Conservation (phyloP, 2,797 vertebrate species). For the Phrynocephalus forsythii region DNA sequence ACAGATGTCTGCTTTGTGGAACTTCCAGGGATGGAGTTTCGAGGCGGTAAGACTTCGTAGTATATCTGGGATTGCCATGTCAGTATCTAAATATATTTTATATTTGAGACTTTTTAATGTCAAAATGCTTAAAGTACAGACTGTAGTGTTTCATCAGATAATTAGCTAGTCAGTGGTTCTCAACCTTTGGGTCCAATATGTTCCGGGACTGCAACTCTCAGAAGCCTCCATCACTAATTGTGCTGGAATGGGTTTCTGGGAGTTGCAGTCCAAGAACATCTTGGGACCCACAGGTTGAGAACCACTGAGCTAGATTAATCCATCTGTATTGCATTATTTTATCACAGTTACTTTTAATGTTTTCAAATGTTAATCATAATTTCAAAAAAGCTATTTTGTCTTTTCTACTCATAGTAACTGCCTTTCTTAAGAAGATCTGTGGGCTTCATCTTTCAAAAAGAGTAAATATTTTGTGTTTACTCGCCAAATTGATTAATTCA, state of each 20-base stretch:
- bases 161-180: neutral
- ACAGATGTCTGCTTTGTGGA: conserved; percentile 89
- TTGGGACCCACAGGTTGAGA: no score
- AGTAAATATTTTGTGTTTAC: no score
- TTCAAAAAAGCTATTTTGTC: neutral
- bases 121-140: conserved; percentile 14
- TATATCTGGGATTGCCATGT: conserved; percentile 13
- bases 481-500: neutral
- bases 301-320: no score
- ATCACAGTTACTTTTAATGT: neutral
- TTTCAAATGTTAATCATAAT: neutral
- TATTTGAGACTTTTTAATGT: no score
- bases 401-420: neutral
- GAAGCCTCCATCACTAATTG: no score
- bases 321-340: neutral
- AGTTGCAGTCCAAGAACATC: no score
- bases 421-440: no score
- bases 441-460: no score
- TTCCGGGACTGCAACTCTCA: no score
- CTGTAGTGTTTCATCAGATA: neutral
- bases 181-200: no score
- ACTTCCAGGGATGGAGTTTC: conserved; percentile 91
- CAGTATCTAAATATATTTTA: neutral
- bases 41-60: conserved; percentile 82
- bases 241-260: no score